Conservation (phyloP, 2,113 vertebrate genomes). For the Phalacrocorax carbo region DNA sequence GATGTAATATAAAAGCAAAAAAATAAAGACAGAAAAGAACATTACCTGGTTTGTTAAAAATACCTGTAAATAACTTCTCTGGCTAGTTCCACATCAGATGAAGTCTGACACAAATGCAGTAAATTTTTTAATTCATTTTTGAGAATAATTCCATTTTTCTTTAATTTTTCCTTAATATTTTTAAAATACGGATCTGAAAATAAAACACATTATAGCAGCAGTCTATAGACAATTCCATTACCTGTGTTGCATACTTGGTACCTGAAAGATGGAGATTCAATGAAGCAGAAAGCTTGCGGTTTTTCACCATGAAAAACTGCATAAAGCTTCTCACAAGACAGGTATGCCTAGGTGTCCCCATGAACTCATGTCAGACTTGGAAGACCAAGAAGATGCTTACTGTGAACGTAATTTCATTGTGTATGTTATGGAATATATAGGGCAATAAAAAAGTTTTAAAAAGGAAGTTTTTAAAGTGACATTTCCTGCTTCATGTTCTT, state of each 20-base stretch:
- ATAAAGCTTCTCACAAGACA: not conserved
- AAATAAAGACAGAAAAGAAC: not conserved
- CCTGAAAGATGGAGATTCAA: not conserved
- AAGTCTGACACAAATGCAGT: conserved; percentile 85
- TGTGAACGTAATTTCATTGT: not conserved
- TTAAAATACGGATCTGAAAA: conserved; percentile 82
- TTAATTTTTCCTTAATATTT: conserved; percentile 80
- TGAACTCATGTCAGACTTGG: not conserved
- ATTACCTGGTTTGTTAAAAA: not conserved
- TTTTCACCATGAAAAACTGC: not conserved
- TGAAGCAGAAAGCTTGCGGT: not conserved
- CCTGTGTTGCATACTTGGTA: not conserved
- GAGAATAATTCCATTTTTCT: conserved; percentile 78
- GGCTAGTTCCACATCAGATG: conserved; percentile 80
- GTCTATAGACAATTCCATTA: not conserved
- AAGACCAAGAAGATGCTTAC: not conserved
- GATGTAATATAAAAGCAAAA: not conserved
- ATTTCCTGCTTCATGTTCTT: not conserved
- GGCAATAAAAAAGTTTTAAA: not conserved
- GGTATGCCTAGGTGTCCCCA: not conserved
- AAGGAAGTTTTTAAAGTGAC: not conserved
- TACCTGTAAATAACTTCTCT: conserved; percentile 87
- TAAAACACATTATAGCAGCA: not conserved
- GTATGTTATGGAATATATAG: not conserved
- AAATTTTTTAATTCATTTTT: conserved; percentile 83